These are phyloP conservation scores for Lagocephalus sceleratus DNA, from an alignment of 2,797 vertebrate genomes.

Conservation along the genomic window DNA sequence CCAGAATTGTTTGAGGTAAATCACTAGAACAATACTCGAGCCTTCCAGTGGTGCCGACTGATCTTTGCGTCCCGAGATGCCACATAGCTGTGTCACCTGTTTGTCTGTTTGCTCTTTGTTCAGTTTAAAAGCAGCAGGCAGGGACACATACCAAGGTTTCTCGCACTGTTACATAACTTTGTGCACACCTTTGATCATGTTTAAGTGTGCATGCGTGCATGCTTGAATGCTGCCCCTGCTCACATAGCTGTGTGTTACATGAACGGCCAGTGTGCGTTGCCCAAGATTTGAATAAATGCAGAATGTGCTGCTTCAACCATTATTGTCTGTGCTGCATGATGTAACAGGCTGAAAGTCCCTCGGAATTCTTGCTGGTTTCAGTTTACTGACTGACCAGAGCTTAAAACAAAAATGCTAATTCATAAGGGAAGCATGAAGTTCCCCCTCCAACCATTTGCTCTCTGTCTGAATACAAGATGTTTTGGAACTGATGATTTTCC, in stretches of 20 bases:
- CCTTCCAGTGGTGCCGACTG: background rate
- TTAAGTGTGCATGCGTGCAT: background rate
- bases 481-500: conserved; percentile 63
- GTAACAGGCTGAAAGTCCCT: conserved; percentile 47
- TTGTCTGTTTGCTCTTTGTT: conserved; percentile 1
- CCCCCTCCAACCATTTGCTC: conserved; percentile 28
- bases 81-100: conserved; percentile 15
- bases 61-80: conserved; percentile 10
- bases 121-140: conserved; percentile 5
- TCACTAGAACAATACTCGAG: conserved; percentile 5
- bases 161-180: conserved; percentile 7
- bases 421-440: conserved; percentile 7
- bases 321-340: conserved; percentile 41
- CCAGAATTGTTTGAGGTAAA: conserved; percentile 23
- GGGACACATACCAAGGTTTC: conserved; percentile 3
- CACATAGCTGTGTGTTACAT: conserved; percentile 37
- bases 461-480: conserved; percentile 47
- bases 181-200: conserved; percentile 1
- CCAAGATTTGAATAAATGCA: conserved; percentile 58
- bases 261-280: conserved; percentile 38
- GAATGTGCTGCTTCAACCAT: conserved; percentile 44
- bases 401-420: conserved; percentile 44
- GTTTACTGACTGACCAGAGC: conserved; percentile 38
- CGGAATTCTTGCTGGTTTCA: conserved; percentile 41
- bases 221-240: conserved; percentile 21